Base-by-base conservation (phyloP, 2,113 vertebrate genomes). In the Serilophus lunatus region DNA sequence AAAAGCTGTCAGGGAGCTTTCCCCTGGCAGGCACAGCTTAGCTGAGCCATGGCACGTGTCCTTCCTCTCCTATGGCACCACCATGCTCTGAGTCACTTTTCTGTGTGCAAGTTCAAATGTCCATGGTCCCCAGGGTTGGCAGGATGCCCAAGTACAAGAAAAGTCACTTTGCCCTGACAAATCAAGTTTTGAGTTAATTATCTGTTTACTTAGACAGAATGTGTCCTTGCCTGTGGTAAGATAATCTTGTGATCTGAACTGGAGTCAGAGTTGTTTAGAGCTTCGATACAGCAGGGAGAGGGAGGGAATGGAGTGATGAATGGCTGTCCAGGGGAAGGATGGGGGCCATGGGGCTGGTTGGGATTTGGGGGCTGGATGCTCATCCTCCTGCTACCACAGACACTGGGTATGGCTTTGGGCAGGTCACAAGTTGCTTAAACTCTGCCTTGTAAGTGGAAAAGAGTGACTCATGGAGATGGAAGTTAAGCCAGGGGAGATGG, bases 171-270 rank as follows among this genome's bases (percentile, higher is more conserved):
- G 95, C 91, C 94, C 95, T 92, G 90, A 75, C 53, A 80, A 60
- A 86, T 96, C 86, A 93, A 83, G 80, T 86, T 83, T 44, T 44
- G 91, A 94, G 86, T 92, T 96, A 86, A 78, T 96, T 83, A 95
- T 96, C 92, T 95, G 79, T 95, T 94, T 92, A 40, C 44, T 80
- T 81, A 83, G 76, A 57, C 72, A 60, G 79, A 78, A 42, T 12
- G 18, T 0, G 44, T 53, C 92, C 94, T 95, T 81, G 86, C 6
- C 8, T 2, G 2, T 44, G 40, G 50, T 59, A 19, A 86, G 63
- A 76, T 94, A 93, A 93, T 92, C 82, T 92, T 65, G 50, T 7
- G 3, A 38, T 77, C 16, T 44, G 59, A 33, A 29, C 63, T n/a
- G 24, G 64, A 59, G 71, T 92, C 51, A 17, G 90, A 57, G 57